Evolutionary conservation across 2,888 invertebrate genomes (phyloP).

Genomic region (Glaucopsyche alexis): DNA sequence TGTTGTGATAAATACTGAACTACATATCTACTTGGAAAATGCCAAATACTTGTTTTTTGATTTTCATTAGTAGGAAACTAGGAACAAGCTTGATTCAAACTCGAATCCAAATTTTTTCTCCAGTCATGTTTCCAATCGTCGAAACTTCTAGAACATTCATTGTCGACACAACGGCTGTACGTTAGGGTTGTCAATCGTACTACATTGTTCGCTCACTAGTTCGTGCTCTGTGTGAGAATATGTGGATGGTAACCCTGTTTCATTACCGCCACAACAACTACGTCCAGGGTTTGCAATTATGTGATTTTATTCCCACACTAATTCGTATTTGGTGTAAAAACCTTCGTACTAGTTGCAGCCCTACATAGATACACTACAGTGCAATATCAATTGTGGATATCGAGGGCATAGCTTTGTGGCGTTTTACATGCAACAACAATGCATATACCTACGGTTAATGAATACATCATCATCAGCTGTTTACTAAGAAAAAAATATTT

Average conservation of each 20-base stretch:
- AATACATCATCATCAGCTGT: not conserved
- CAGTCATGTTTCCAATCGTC: not conserved
- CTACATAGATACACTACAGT: not conserved
- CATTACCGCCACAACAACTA: no score
- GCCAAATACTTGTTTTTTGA: not conserved
- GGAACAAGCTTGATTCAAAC: not conserved
- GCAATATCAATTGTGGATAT: conserved; percentile 22
- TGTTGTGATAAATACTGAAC: no score
- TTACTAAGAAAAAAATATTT: not conserved
- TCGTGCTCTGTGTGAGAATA: not conserved
- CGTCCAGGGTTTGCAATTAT: no score
- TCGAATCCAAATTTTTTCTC: not conserved
- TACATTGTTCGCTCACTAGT: not conserved
- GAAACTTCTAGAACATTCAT: conserved; percentile 4
- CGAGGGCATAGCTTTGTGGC: conserved; percentile 24
- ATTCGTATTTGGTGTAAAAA: not conserved
- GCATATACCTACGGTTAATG: not conserved
- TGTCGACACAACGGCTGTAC: not conserved
- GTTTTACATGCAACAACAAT: conserved; percentile 16
- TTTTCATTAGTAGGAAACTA: not conserved
- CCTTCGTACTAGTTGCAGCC: not conserved
- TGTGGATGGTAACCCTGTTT: no score
- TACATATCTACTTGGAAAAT: no score
- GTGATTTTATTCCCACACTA: not conserved
- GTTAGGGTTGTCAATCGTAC: not conserved